phyloP scores from a whole-genome alignment of 2,888 invertebrate genomes.

The Adelognathus sp. region DNA sequence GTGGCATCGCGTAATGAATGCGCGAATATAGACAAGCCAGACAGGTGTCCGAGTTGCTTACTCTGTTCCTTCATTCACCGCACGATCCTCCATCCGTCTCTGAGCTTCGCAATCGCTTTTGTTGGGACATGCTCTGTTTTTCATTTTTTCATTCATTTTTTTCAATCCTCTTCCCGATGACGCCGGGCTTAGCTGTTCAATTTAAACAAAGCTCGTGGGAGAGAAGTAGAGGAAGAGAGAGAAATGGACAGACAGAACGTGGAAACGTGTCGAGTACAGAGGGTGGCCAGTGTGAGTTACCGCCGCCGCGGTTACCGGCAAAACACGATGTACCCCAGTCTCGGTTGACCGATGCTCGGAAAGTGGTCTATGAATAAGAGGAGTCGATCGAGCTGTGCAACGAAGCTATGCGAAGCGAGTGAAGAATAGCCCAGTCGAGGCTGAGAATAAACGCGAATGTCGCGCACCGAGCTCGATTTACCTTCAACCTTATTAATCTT shows the following conservation, averaged over 20 bases:
- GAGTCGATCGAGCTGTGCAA: constrained; percentile 35
- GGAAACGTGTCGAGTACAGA: neutral
- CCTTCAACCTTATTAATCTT: constrained; percentile 46
- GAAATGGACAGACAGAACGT: no score
- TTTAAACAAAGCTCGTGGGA: constrained; percentile 34
- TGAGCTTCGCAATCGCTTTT: constrained; percentile 17
- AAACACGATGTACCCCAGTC: neutral
- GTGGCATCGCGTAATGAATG: constrained; percentile 42
- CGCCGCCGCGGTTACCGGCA: neutral
- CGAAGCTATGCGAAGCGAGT: constrained; percentile 13
- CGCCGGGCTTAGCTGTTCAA: constrained; percentile 24
- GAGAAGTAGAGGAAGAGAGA: no score
- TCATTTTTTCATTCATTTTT: neutral
- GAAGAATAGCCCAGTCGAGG: constrained; percentile 16
- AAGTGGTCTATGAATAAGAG: constrained; percentile 34
- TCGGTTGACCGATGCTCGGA: constrained; percentile 31
- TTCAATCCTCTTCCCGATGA: neutral
- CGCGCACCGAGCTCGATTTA: constrained; percentile 8
- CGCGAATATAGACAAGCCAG: constrained; percentile 41
- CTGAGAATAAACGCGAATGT: constrained; percentile 31
- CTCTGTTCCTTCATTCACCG: constrained; percentile 39
- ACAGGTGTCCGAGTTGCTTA: constrained; percentile 48
- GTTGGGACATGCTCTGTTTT: neutral
- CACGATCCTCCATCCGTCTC: constrained; percentile 1
- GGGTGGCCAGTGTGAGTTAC: constrained; percentile 12